These are phyloP conservation scores for Halisarca cf. caerulea DNA, from an alignment of 37 sponge, comb jelly and placozoan species.

Conservation along the genomic window DNA sequence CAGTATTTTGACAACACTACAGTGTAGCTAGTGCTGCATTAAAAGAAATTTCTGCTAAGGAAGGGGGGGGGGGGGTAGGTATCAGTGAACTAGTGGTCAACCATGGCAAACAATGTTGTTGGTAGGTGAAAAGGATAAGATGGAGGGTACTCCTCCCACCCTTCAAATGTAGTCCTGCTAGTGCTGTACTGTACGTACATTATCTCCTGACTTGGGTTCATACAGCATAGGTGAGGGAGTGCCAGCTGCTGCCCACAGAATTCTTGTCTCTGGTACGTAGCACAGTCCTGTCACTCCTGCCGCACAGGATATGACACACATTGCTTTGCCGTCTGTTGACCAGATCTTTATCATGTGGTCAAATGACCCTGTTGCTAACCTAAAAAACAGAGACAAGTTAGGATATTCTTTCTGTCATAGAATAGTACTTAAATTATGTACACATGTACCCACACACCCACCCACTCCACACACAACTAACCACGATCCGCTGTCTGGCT, in stretches of 20 bases:
- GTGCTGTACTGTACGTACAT: constrained; percentile 60
- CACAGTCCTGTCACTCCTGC: constrained; percentile 59
- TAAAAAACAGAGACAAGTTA: background rate
- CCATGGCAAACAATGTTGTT: no score
- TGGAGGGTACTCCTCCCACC: no score
- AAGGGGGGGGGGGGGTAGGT: no score
- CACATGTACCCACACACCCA: constrained; percentile 10
- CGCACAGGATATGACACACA: constrained; percentile 40
- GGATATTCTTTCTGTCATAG: no score
- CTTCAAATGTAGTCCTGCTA: no score
- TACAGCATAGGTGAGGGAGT: constrained; percentile 27
- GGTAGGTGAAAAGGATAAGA: no score
- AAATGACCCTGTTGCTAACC: constrained; percentile 81
- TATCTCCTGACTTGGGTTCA: constrained; percentile 84
- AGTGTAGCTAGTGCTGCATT: no score
- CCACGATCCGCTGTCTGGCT: constrained; percentile 71
- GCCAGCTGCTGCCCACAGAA: constrained; percentile 71
- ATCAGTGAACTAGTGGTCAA: no score
- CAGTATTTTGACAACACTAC: no score
- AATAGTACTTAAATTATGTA: no score
- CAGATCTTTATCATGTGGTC: constrained; percentile 75
- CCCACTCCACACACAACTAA: background rate
- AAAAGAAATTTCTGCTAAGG: no score
- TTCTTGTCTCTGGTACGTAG: constrained; percentile 50
- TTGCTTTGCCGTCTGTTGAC: constrained; percentile 68